phyloP scores from a whole-genome alignment of 2,888 invertebrate species.

The Coleophora flavipennella region DNA sequence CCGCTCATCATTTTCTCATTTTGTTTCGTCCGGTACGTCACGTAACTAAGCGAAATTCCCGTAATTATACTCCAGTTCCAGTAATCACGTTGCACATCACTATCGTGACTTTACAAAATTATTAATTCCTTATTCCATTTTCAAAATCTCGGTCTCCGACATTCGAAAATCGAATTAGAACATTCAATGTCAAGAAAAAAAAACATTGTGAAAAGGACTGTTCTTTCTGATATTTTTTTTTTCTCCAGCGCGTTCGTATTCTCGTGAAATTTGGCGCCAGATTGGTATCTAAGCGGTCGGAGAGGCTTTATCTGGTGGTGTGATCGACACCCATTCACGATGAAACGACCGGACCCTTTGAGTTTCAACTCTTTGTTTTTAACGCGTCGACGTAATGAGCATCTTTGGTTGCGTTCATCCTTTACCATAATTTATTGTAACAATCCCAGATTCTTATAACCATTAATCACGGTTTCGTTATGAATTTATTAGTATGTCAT shows the following conservation, averaged over 20 bases:
- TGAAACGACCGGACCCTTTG: constrained; percentile 43
- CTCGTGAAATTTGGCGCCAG: constrained; percentile 69
- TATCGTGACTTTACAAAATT: constrained; percentile 1
- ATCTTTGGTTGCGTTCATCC: constrained; percentile 4
- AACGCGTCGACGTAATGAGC: constrained; percentile 46
- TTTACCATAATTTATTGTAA: constrained; percentile 2
- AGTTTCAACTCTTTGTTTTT: constrained; percentile 39
- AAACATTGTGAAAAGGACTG: constrained; percentile 24
- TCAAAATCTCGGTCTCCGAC: constrained; percentile 1
- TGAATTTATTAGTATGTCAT: constrained; percentile 12
- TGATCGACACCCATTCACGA: constrained; percentile 51
- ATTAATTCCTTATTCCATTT: constrained; percentile 1
- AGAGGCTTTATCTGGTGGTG: constrained; percentile 41
- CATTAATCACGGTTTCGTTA: constrained; percentile 5
- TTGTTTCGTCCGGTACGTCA: constrained; percentile 23
- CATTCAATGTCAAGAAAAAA: constrained; percentile 10
- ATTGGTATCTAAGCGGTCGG: constrained; percentile 40
- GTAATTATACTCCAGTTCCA: constrained; percentile 20
- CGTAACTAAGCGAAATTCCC: constrained; percentile 29
- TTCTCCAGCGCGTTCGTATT: constrained; percentile 28
- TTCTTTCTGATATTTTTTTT: constrained; percentile 23
- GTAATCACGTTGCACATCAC: constrained; percentile 3
- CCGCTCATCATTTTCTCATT: constrained; percentile 59
- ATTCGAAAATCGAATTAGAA: constrained; percentile 1
- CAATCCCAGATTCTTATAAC: background rate